Evolutionary conservation across 2,888 invertebrate species (phyloP), one percentile per base, ranked within the genome.

Genomic region (Lasius fuliginosus): DNA sequence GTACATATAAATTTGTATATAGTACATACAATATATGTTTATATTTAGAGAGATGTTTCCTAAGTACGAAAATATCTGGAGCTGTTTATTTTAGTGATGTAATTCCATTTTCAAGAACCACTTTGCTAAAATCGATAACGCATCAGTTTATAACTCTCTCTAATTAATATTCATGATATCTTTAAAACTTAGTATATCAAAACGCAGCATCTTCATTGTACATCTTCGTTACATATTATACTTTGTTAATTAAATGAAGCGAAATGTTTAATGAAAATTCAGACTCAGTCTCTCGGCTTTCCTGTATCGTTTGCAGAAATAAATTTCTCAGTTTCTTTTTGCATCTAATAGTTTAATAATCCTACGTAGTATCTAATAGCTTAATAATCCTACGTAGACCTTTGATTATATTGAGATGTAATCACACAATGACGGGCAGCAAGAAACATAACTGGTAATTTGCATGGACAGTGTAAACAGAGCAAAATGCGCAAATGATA

Each of bases 401-500:
- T 71, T 79, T 23, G 23, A 64, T 58, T 71, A 58, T 53, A 30
- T n/a, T 23, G 42, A 36, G 23, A 71, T 71, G 18, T 33, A 71
- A 42, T 11, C 11, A 27, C n/a, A 53, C 36, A 53, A 53, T 53
- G 69, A 79, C 40, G 23, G n/a, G 15, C 49, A 6, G 33, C 18
- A 58, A 71, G 58, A 58, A 42, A 69, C 23, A 33, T 33, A 79
- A 79, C 33, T 79, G 12, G 53, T 27, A 58, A 79, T 79, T 79
- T 79, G 42, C 71, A 60, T 71, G 23, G 30, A 79, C 23, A 33
- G 58, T 79, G 42, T 58, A 79, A 79, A 71, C 79, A 42, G 71
- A 79, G 42, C 36, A 79, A 79, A 79, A 71, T 71, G 79, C 79
- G 71, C 30, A 58, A 69, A 58, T 42, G 71, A 69, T 42, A 58